Evolutionary conservation across 1,140 invertebrate genomes (phyloP), one percentile per base, ranked within the genome.

Genomic region (Drosophila sulfurigaster): DNA sequence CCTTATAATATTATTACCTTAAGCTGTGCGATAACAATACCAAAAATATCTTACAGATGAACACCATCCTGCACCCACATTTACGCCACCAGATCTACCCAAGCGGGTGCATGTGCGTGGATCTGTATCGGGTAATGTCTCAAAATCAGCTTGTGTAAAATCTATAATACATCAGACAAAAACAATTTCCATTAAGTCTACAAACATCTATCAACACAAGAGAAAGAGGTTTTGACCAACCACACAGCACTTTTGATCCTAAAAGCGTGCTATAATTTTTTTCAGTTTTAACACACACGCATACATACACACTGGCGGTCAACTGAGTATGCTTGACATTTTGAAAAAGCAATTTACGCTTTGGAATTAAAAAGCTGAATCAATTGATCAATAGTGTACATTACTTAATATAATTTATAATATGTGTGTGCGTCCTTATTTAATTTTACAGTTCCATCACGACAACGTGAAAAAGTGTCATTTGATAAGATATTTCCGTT

Each of bases 91-190:
- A 95, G 97, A 98, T 96, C 96, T 98, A 95, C 97, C 97, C 94
- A 98, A 98, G 96, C 96, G 97, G 96, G 97, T 97, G 95, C 97
- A 98, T 96, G 95, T 97, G 94, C 95, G 97, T 97, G 97, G 97
- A 98, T 97, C 94, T 94, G 93, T 93, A 91, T 89, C 91, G 88
- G 92, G 92, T 92, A 92, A 93, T 86, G 75, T 88, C 69, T 79
- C 76, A 59, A 60, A 64, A 71, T 60, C 64, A 82, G 54, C 63
- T 65, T 75, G 30, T 54, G 32, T 65, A 64, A 59, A 35, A 66
- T 30, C 38, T 58, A 51, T 20, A 70, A 41, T 56, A 62, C 15
- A 51, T 46, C 48, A 77, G 48, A n/a, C 11, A 43, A 45, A 16
- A 38, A 35, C n/a, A 28, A 73, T 48, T 69, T 46, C 43, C 11